Conservation (phyloP, 2,888 invertebrate genomes). For the Melolontha melolontha region DNA sequence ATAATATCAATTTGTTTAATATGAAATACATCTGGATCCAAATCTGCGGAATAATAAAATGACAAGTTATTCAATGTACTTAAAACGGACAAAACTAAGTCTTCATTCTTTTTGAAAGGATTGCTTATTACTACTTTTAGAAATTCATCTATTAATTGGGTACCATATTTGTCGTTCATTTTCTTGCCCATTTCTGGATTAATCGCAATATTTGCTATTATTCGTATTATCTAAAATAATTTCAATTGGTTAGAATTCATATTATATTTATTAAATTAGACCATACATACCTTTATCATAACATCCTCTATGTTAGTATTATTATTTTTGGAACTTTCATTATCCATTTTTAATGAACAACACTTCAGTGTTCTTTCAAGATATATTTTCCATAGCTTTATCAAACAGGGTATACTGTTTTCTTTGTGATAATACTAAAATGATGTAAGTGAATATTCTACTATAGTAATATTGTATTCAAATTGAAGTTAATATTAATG, state of each 20-base stretch:
- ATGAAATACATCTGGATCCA: constrained; percentile 65
- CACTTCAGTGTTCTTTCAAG: constrained; percentile 66
- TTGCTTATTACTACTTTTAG: constrained; percentile 65
- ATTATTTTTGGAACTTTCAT: constrained; percentile 55
- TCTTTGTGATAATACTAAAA: constrained; percentile 70
- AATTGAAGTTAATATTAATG: too few relatives aligned
- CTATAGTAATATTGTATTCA: too few relatives aligned
- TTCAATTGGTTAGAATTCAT: constrained; percentile 3
- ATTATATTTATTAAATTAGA: not conserved
- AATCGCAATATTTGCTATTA: constrained; percentile 88
- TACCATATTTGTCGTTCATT: constrained; percentile 67
- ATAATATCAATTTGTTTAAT: constrained; percentile 67
- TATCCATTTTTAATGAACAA: constrained; percentile 61
- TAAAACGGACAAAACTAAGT: constrained; percentile 81
- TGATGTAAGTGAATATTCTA: not conserved
- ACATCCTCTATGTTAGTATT: constrained; percentile 74
- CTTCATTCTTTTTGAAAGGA: constrained; percentile 72
- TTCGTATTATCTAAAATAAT: constrained; percentile 75
- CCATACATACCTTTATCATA: constrained; percentile 71
- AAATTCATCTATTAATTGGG: constrained; percentile 63
- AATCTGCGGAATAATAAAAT: constrained; percentile 73
- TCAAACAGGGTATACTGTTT: constrained; percentile 68
- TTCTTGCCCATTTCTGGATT: constrained; percentile 80
- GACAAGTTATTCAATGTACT: constrained; percentile 89
- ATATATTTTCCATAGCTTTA: constrained; percentile 68